Percentiles rank a stretch among this genome's conserved stretches.
Conservation (phyloP, 2,113 vertebrate species). For the Halichoerus grypus region DNA sequence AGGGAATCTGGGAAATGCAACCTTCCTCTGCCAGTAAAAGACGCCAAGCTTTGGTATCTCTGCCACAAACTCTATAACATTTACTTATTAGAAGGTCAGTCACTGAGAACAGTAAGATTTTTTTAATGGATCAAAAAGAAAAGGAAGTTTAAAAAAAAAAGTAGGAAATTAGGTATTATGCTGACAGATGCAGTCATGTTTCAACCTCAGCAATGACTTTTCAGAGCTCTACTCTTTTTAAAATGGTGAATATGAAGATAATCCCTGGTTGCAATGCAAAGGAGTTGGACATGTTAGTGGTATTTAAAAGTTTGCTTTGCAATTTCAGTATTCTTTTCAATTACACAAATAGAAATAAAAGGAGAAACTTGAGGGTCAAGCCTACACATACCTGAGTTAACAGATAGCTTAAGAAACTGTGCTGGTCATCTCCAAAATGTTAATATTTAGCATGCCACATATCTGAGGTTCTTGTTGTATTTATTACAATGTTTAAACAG, state of each 20-base stretch:
- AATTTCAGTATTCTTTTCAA: constrained; percentile 16
- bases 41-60: not conserved
- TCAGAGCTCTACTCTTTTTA: constrained; percentile 17
- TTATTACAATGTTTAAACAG: not conserved
- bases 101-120: not conserved
- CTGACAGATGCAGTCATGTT: not conserved
- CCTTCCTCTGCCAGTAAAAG: not conserved
- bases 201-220: not conserved
- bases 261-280: not conserved
- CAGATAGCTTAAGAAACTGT: not conserved
- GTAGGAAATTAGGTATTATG: not conserved
- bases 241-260: constrained; percentile 46
- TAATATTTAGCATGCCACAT: not conserved
- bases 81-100: constrained; percentile 2
- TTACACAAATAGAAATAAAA: not conserved
- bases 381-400: not conserved
- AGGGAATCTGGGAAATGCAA: not conserved
- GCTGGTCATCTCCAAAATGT: not conserved
- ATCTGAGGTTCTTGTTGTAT: not conserved
- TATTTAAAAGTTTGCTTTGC: constrained; percentile 26
- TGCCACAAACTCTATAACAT: not conserved
- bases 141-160: not conserved
- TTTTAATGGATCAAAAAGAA: not conserved
- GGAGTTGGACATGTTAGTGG: not conserved
- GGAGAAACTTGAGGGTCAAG: not conserved